These are phyloP conservation scores for Caenorhabditis sp. DNA, from an alignment of 2,888 invertebrate genomes.

Conservation along the genomic window DNA sequence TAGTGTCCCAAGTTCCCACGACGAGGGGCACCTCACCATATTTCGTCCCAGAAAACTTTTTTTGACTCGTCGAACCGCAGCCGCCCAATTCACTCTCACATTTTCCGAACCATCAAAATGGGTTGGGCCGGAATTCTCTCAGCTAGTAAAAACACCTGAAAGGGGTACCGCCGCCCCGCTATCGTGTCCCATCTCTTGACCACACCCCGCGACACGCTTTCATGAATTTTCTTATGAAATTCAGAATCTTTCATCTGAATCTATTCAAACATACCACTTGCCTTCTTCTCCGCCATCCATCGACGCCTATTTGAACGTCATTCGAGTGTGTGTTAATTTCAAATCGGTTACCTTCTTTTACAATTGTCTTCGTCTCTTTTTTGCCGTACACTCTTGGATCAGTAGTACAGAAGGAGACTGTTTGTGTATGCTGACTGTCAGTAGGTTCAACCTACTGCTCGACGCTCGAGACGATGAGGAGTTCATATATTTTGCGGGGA, in stretches of 20 bases:
- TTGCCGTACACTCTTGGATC: constrained; percentile 36
- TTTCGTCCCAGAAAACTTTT: constrained; percentile 7
- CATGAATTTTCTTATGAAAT: constrained; percentile 14
- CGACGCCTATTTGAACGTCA: constrained; percentile 49
- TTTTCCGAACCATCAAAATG: constrained; percentile 28
- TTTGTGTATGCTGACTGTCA: constrained; percentile 58
- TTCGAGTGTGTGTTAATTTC: constrained; percentile 62
- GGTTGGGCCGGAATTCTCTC: constrained; percentile 18
- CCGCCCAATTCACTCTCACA: not conserved
- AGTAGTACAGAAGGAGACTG: constrained; percentile 45
- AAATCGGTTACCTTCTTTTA: constrained; percentile 39
- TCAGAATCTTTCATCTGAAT: constrained; percentile 35
- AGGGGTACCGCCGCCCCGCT: constrained; percentile 33
- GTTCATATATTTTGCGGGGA: constrained; percentile 49
- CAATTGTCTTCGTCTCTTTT: not conserved
- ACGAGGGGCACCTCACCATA: constrained; percentile 26
- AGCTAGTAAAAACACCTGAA: constrained; percentile 41
- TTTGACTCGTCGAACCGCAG: not conserved
- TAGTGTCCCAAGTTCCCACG: constrained; percentile 38
- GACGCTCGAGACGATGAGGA: constrained; percentile 31
- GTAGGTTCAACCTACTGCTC: constrained; percentile 44
- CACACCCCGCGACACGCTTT: constrained; percentile 59
- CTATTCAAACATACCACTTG: constrained; percentile 28
- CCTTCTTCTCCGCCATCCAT: constrained; percentile 3
- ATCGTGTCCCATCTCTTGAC: constrained; percentile 41